Evolutionary conservation across 1,140 invertebrate species (phyloP).

Genomic region (Drosophila asahinai): DNA sequence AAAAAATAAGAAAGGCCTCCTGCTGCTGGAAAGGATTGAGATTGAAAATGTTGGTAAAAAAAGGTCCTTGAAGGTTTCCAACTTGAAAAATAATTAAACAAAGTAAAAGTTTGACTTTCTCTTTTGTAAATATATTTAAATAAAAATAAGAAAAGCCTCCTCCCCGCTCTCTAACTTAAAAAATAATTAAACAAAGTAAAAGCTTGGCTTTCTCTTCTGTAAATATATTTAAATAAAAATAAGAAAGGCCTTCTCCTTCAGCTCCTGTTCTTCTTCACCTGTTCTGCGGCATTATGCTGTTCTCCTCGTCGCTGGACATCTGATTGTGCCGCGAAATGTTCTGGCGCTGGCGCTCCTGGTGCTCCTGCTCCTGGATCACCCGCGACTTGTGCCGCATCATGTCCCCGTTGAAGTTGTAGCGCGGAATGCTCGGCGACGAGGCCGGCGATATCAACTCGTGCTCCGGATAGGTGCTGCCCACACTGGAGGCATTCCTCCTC

Average conservation of each 20-base stretch:
- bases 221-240: not conserved
- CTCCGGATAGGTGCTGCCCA: constrained; percentile 83
- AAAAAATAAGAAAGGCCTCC: too few relatives aligned
- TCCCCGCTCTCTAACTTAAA: too few relatives aligned
- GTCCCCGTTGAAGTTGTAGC: constrained; percentile 83
- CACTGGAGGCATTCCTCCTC: constrained; percentile 76
- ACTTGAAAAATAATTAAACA: not conserved
- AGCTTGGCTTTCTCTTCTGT: too few relatives aligned
- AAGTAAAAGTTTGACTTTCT: too few relatives aligned
- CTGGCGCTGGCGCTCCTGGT: constrained; percentile 70
- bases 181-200: too few relatives aligned
- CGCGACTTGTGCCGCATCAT: constrained; percentile 80
- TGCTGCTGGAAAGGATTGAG: too few relatives aligned
- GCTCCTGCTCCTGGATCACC: constrained; percentile 72
- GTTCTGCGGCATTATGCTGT: constrained; percentile 85
- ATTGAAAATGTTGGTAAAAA: too few relatives aligned
- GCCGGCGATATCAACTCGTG: constrained; percentile 85
- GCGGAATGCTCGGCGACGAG: constrained; percentile 82
- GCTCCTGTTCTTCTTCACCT: constrained; percentile 51
- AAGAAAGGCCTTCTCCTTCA: not conserved
- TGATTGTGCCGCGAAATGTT: constrained; percentile 79
- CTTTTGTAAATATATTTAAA: not conserved
- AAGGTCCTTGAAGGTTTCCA: too few relatives aligned
- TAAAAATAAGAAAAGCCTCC: too few relatives aligned
- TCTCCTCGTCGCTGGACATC: constrained; percentile 84